A percentile compares a stretch with the other conserved stretches of the same genome.
These are phyloP conservation scores for Actinia equina DNA, from an alignment of 64 coral and sea anemone genomes.

Conservation along the genomic window DNA sequence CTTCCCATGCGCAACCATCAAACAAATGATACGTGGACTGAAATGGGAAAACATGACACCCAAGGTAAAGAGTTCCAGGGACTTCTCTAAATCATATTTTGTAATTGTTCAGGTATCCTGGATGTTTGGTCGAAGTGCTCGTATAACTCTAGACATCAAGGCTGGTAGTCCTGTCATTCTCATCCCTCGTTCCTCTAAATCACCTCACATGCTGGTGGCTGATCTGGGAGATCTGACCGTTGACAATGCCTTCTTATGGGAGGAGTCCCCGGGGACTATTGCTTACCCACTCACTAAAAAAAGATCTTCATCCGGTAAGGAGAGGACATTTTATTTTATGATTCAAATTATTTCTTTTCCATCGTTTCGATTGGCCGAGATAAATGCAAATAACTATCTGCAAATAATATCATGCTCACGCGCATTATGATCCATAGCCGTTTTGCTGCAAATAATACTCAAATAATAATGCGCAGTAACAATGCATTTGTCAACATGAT, in stretches of 20 bases:
- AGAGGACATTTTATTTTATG: background rate
- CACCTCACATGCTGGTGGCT: slow-evolving; percentile 83
- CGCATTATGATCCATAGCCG: too few relatives aligned
- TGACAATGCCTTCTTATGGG: slow-evolving; percentile 74
- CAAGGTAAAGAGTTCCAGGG: too few relatives aligned
- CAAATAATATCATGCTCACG: too few relatives aligned
- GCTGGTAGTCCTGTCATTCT: slow-evolving; percentile 91
- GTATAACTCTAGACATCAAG: slow-evolving; percentile 79
- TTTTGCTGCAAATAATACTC: too few relatives aligned
- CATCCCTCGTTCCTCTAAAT: slow-evolving; percentile 84
- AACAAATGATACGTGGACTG: too few relatives aligned
- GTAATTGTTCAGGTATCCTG: slow-evolving; percentile 50
- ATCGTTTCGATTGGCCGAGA: too few relatives aligned
- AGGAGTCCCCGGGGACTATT: slow-evolving; percentile 67
- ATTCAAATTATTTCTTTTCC: background rate
- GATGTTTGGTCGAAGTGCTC: slow-evolving; percentile 57
- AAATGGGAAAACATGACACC: too few relatives aligned
- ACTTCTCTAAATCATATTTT: background rate
- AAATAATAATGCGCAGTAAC: too few relatives aligned
- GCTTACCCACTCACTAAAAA: slow-evolving; percentile 30
- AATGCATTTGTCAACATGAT: too few relatives aligned
- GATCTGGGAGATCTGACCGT: slow-evolving; percentile 90
- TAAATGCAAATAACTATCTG: too few relatives aligned
- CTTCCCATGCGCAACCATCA: too few relatives aligned
- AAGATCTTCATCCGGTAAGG: slow-evolving; percentile 9